phyloP scores from a whole-genome alignment of 2,888 invertebrate species.

The Tetragonula carbonaria region DNA sequence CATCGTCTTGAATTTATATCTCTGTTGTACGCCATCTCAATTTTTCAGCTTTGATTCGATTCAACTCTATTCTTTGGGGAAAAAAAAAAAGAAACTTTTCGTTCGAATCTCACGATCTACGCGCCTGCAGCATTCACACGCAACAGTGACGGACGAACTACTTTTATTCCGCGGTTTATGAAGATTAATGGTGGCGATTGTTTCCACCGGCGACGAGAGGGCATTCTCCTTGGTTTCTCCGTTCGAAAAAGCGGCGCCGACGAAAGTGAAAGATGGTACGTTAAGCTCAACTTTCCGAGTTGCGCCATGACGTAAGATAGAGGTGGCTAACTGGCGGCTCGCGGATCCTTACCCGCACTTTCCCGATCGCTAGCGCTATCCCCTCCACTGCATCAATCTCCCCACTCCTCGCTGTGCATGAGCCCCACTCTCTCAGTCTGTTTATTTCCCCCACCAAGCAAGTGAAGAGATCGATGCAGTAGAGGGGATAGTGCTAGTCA shows the following conservation, averaged over 20 bases:
- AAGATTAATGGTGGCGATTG: conserved; percentile 75
- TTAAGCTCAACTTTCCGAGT: conserved; percentile 58
- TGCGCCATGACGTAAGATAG: too few relatives aligned
- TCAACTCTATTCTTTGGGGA: neutral
- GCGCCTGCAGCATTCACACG: neutral
- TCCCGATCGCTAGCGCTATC: too few relatives aligned
- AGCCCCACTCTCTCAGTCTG: too few relatives aligned
- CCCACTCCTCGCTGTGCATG: too few relatives aligned
- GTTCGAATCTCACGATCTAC: neutral
- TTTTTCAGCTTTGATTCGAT: neutral
- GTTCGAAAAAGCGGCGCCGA: conserved; percentile 14
- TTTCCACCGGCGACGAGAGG: conserved; percentile 45
- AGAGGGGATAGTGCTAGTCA: too few relatives aligned
- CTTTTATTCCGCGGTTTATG: conserved; percentile 73
- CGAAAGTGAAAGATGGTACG: conserved; percentile 48
- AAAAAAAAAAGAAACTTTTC: neutral
- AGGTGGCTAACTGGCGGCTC: too few relatives aligned
- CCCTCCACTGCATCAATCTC: too few relatives aligned
- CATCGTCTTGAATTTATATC: neutral
- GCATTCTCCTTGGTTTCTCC: conserved; percentile 32
- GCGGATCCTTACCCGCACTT: too few relatives aligned
- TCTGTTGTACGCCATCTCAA: neutral
- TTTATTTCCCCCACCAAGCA: too few relatives aligned
- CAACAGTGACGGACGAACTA: conserved; percentile 4
- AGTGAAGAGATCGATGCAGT: too few relatives aligned